Conservation (phyloP, 2,888 invertebrate genomes). For the Amaurobius ferox region DNA sequence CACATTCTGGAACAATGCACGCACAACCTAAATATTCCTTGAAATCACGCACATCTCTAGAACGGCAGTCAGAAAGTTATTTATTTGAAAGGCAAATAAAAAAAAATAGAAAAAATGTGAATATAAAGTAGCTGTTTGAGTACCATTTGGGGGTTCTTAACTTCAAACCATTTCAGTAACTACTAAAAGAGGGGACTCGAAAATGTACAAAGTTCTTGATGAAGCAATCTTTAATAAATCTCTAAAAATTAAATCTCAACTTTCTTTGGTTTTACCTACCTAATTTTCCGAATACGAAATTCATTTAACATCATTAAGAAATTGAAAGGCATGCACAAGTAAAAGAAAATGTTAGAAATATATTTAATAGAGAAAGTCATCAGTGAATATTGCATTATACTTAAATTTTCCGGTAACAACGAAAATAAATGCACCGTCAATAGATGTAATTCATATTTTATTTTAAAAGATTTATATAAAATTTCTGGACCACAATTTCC, state of each 20-base stretch:
- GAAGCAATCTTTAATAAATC: constrained; percentile 37
- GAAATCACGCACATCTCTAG: constrained; percentile 43
- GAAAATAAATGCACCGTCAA: no score
- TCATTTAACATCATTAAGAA: constrained; percentile 7
- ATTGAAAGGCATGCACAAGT: background rate
- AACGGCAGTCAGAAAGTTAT: constrained; percentile 55
- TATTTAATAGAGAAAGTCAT: background rate
- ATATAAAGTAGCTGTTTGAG: constrained; percentile 44
- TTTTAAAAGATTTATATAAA: no score
- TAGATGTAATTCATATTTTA: no score
- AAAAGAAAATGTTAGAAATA: background rate
- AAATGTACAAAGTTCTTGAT: constrained; percentile 31
- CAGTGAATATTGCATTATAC: constrained; percentile 1
- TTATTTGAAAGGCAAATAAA: constrained; percentile 45
- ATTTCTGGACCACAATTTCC: no score
- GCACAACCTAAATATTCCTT: constrained; percentile 55
- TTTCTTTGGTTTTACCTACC: background rate
- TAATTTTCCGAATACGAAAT: background rate
- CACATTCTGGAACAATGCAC: constrained; percentile 21
- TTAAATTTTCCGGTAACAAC: no score
- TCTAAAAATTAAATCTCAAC: no score
- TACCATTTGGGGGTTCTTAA: constrained; percentile 33
- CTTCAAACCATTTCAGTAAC: constrained; percentile 55
- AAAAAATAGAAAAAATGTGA: constrained; percentile 7
- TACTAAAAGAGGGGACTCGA: constrained; percentile 45